Evolutionary conservation across 1,140 invertebrate genomes (phyloP).

Genomic region (Neoseiulus cucumeris): DNA sequence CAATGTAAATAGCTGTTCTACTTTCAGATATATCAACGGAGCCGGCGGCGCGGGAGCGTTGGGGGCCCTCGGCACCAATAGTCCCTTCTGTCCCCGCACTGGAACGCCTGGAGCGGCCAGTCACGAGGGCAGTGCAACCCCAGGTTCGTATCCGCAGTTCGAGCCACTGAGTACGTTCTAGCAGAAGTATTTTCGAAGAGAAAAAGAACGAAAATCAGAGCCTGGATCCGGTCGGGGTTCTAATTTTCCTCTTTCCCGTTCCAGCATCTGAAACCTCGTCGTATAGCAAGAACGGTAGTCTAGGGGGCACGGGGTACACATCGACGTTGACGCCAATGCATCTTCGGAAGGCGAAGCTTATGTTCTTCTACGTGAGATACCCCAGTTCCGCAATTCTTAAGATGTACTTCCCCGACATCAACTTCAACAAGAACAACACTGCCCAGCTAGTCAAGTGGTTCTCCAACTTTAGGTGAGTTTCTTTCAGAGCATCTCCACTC

Average conservation of each 20-base stretch:
- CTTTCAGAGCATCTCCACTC: not conserved
- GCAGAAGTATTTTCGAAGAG: too few relatives aligned
- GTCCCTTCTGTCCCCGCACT: constrained; percentile 4
- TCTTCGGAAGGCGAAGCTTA: constrained; percentile 96
- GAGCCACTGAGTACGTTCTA: too few relatives aligned
- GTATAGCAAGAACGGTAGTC: constrained; percentile 3
- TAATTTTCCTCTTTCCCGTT: not conserved
- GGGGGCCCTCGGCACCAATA: not conserved
- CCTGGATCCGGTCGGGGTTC: too few relatives aligned
- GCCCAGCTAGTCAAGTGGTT: constrained; percentile 99
- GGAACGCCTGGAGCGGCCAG: not conserved
- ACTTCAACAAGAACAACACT: constrained; percentile 99
- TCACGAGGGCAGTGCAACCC: not conserved
- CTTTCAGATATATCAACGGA: constrained; percentile 1
- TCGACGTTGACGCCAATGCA: constrained; percentile 97
- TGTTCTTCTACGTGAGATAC: constrained; percentile 99
- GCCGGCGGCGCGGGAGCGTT: not conserved
- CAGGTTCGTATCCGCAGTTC: not conserved
- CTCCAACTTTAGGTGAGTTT: constrained; percentile 92
- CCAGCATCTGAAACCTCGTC: constrained; percentile 4
- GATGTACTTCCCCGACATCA: constrained; percentile 99
- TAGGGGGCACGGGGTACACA: constrained; percentile 50
- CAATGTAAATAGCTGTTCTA: not conserved
- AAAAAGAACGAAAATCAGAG: too few relatives aligned
- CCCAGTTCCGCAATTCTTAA: constrained; percentile 93